Conservation (phyloP, 2,888 invertebrate genomes). For the Yponomeuta sedellus region DNA sequence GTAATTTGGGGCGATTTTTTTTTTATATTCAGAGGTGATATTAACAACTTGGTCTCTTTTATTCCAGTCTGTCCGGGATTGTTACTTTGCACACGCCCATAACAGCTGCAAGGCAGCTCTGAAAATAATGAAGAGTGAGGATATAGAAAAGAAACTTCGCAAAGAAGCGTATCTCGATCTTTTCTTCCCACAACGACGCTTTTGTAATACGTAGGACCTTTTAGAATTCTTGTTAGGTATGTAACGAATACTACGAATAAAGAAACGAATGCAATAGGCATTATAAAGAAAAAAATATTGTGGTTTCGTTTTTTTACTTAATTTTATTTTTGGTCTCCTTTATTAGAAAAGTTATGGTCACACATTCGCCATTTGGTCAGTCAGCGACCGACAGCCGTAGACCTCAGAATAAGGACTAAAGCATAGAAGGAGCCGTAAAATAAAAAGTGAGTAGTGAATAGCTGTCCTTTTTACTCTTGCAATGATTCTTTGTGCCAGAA, state of each 20-base stretch:
- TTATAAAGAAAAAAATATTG: no score
- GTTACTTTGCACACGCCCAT: slow-evolving; percentile 69
- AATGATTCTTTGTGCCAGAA: no score
- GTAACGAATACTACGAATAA: background rate
- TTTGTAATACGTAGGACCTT: slow-evolving; percentile 42
- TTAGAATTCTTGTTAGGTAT: no score
- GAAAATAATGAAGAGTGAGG: slow-evolving; percentile 68
- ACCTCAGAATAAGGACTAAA: background rate
- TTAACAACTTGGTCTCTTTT: no score
- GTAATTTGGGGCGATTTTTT: no score
- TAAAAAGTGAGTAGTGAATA: no score
- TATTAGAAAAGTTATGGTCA: no score
- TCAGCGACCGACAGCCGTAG: background rate
- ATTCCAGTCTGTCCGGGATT: slow-evolving; percentile 63
- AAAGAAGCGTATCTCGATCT: slow-evolving; percentile 68
- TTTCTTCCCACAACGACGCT: slow-evolving; percentile 62
- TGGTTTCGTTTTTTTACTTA: no score
- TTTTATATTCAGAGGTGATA: no score
- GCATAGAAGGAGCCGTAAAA: no score
- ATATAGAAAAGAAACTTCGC: slow-evolving; percentile 63
- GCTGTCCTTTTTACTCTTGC: no score
- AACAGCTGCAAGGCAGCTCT: slow-evolving; percentile 69
- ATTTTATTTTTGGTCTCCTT: no score
- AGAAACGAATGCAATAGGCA: background rate
- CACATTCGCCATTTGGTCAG: background rate